These are phyloP conservation scores for Anguilla marmorata DNA, from an alignment of 2,797 vertebrate genomes.

Conservation along the genomic window DNA sequence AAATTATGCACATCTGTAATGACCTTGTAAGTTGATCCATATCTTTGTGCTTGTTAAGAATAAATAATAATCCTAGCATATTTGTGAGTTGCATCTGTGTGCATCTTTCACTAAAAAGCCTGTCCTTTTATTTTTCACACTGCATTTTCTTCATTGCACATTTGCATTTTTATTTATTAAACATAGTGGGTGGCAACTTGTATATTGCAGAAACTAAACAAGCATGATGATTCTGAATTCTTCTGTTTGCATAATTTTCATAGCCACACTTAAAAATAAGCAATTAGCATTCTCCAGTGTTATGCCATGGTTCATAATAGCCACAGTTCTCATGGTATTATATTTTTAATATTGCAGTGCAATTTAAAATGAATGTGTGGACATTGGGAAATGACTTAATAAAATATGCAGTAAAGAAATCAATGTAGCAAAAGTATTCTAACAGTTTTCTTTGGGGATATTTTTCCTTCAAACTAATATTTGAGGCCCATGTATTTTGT, in stretches of 20 bases:
- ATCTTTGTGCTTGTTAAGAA: conserved; percentile 43
- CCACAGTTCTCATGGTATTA: conserved; percentile 38
- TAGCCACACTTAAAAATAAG: conserved; percentile 44
- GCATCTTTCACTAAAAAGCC: background rate
- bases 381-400: conserved; percentile 44
- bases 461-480: background rate
- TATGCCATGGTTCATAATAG: conserved; percentile 42
- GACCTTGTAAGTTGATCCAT: conserved; percentile 71
- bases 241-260: conserved; percentile 34
- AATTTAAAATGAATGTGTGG: conserved; percentile 50
- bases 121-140: background rate
- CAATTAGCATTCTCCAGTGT: conserved; percentile 53
- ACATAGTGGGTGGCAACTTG: background rate
- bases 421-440: conserved; percentile 24
- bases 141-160: background rate
- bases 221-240: conserved; percentile 34
- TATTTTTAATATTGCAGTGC: conserved; percentile 50
- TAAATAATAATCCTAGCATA: background rate
- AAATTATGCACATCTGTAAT: conserved; percentile 66
- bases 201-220: conserved; percentile 32
- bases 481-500: background rate
- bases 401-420: conserved; percentile 47
- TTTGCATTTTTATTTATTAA: conserved; percentile 20
- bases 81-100: background rate
- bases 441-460: background rate